phyloP scores from a whole-genome alignment of 1,140 invertebrate species.

The Aethina tumida region DNA sequence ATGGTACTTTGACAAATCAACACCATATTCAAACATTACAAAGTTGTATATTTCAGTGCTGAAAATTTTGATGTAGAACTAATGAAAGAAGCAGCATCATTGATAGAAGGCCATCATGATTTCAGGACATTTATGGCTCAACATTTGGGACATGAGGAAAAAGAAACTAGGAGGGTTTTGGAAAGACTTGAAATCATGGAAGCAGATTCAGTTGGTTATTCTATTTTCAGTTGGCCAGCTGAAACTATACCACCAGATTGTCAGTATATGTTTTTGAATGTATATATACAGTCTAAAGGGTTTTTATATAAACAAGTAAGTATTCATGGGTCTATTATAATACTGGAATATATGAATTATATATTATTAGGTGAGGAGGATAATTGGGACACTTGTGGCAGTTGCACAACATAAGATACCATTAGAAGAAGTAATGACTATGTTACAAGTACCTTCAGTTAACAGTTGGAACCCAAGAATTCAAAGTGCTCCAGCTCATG shows the following conservation, averaged over 20 bases:
- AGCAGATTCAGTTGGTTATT: constrained; percentile 14
- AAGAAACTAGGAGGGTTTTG: constrained; percentile 38
- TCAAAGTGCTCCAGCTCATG: constrained; percentile 45
- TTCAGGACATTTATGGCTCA: constrained; percentile 55
- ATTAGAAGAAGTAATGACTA: constrained; percentile 50
- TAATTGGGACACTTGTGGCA: constrained; percentile 51
- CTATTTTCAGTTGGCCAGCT: constrained; percentile 25
- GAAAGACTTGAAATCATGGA: constrained; percentile 38
- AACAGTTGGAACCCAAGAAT: constrained; percentile 49
- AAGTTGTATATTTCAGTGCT: constrained; percentile 34
- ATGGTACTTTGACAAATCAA: constrained; percentile 30
- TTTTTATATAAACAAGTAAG: constrained; percentile 66
- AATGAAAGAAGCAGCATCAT: constrained; percentile 41
- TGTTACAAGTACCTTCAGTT: constrained; percentile 63
- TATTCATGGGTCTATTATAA: not conserved
- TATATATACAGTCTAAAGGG: constrained; percentile 47
- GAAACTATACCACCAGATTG: constrained; percentile 23
- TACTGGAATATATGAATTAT: constrained; percentile 12
- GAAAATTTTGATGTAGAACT: constrained; percentile 48
- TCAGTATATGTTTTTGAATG: constrained; percentile 48
- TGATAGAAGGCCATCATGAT: constrained; percentile 54
- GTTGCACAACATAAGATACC: constrained; percentile 47
- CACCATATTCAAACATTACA: constrained; percentile 3
- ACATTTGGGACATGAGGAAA: constrained; percentile 28
- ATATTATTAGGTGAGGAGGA: constrained; percentile 55